Base-by-base conservation (phyloP, 2,888 invertebrate species). In the Xestia sexstrigata region DNA sequence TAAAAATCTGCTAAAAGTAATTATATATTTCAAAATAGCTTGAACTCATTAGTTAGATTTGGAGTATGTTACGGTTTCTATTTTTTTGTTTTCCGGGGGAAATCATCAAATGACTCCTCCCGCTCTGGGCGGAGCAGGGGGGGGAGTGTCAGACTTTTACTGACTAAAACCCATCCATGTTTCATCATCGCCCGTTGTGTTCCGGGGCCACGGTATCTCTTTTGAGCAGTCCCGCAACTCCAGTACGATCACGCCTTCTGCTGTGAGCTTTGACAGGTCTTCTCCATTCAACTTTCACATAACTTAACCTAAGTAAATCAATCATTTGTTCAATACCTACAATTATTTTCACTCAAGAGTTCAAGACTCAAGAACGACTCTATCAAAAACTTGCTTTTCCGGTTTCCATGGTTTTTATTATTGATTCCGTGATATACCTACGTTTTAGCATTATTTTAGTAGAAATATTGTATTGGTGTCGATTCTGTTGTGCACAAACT, bases 361-460 rank as follows among this genome's bases (percentile, higher is more conserved):
- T 42, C 9, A 20, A 62, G 1, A 42, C 60, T n/a, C 15, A 0
- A 62, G 3, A 47, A 66, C 58, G 7, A n/a, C 17, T 75, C 11
- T 76, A 15, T 15, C 9, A 30, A 45, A 30, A 45, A 30, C 30
- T 17, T 20, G 20, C 7, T 42, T 42, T 52, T 42, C n/a, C 42
- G 3, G 76, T 42, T 76, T 26, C 11, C 23, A 13, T 74, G 8
- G 5, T 42, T 39, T 60, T 74, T 42, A 42, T 60, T 74, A 47
- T 13, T 26, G 17, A 60, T 74, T 55, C 30, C 17, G 6, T 35
- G 17, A 55, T 52, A 30, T 35, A 20, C 1, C 20, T 23, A n/a
- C 11, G 11, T 68, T 49, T 20, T 74, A 45, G 0, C 1, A 5
- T 35, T n/a, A 30, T 72, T 35, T 45, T 42, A 13, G 17, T 42